Conservation (phyloP, 1,140 invertebrate species). For the Archivesica marissinica region DNA sequence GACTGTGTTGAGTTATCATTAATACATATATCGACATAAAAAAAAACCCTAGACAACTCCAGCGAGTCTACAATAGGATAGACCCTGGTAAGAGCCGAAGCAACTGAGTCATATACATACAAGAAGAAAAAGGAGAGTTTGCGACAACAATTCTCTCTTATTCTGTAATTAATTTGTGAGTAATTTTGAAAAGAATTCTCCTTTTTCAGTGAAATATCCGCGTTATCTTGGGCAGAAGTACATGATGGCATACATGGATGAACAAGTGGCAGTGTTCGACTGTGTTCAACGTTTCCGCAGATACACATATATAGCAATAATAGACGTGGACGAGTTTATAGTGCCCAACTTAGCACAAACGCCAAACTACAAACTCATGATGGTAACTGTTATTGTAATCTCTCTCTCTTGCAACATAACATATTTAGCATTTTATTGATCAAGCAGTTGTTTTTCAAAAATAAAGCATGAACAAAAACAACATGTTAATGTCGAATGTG, state of each 20-base stretch:
- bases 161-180: no score
- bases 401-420: not conserved
- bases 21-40: not conserved
- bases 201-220: slow-evolving; percentile 16
- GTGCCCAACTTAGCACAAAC: not conserved
- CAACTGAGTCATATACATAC: no score
- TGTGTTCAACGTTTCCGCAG: slow-evolving; percentile 6
- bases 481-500: no score
- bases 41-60: not conserved
- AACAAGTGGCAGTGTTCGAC: slow-evolving; percentile 25
- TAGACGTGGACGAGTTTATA: slow-evolving; percentile 36
- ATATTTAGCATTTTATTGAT: no score
- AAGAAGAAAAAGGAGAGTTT: no score
- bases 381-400: not conserved
- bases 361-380: slow-evolving; percentile 7
- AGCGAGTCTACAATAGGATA: not conserved
- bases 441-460: no score
- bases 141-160: no score
- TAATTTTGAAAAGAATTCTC: no score
- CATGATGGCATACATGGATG: slow-evolving; percentile 33
- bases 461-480: no score
- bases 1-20: no score
- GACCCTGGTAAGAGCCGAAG: no score
- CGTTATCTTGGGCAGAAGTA: slow-evolving; percentile 35
- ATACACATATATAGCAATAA: not conserved